phyloP scores from a whole-genome alignment of 2,888 invertebrate genomes.

The Amblyjoppa proteus region DNA sequence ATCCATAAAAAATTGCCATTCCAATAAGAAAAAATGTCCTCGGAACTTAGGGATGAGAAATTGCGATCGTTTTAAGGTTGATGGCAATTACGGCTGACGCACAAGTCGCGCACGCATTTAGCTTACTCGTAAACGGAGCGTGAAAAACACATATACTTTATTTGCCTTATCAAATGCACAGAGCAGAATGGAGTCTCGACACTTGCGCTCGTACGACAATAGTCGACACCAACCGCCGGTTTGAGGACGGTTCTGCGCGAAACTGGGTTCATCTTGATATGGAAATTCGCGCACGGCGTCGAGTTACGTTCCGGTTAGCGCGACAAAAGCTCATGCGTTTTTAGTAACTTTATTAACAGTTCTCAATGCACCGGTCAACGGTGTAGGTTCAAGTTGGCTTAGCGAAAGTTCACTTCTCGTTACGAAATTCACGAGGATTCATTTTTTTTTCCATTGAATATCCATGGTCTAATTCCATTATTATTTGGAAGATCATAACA shows the following conservation, averaged over 20 bases:
- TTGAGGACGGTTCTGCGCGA: slow-evolving; percentile 40
- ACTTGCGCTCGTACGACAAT: slow-evolving; percentile 1
- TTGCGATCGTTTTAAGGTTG: neutral
- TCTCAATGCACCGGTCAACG: neutral
- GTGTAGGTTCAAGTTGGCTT: slow-evolving; percentile 6
- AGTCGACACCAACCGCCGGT: slow-evolving; percentile 22
- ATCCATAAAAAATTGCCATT: neutral
- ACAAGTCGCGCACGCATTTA: neutral
- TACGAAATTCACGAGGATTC: neutral
- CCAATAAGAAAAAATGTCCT: neutral
- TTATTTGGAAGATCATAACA: neutral
- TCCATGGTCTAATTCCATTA: neutral
- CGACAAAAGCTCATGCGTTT: slow-evolving; percentile 35
- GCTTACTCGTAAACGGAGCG: neutral
- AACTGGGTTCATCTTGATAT: slow-evolving; percentile 61
- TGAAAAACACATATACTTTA: slow-evolving; percentile 17
- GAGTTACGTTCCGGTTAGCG: slow-evolving; percentile 30
- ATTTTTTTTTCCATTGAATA: neutral
- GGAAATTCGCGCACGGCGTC: slow-evolving; percentile 39
- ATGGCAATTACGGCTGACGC: neutral
- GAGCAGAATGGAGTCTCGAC: neutral
- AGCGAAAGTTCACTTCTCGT: neutral
- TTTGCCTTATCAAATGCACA: slow-evolving; percentile 6
- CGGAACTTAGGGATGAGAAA: neutral
- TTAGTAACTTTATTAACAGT: slow-evolving; percentile 29